These are phyloP conservation scores for Poecilobothrus nobilitatus DNA, from an alignment of 2,888 invertebrate species.

Conservation along the genomic window DNA sequence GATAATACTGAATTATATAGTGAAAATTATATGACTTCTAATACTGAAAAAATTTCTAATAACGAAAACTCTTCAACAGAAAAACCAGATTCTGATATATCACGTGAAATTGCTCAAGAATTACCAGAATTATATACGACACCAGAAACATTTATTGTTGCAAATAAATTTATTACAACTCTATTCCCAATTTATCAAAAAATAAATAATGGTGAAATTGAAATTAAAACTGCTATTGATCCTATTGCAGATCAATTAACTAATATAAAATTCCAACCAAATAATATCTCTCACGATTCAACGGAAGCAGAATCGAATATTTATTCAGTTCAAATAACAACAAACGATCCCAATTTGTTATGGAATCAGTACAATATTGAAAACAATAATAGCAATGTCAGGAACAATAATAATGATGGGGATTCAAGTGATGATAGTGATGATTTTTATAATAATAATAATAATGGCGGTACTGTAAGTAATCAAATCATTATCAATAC, in stretches of 20 bases:
- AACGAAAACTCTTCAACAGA: conserved; percentile 9
- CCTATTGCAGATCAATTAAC: neutral
- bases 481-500: neutral
- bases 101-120: conserved; percentile 4
- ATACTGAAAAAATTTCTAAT: conserved; percentile 8
- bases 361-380: neutral
- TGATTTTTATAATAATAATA: conserved; percentile 24
- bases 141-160: conserved; percentile 19
- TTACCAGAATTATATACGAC: conserved; percentile 20
- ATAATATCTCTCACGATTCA: conserved; percentile 9
- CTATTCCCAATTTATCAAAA: conserved; percentile 10
- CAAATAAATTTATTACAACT: conserved; percentile 21
- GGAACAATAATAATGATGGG: conserved; percentile 16
- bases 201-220: neutral
- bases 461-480: neutral
- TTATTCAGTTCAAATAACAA: conserved; percentile 12
- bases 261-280: conserved; percentile 5
- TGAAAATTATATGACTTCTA: neutral
- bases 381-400: neutral
- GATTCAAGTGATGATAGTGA: conserved; percentile 18
- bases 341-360: neutral
- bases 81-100: conserved; percentile 17
- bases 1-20: neutral
- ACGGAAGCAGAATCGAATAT: conserved; percentile 20
- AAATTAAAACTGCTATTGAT: neutral